Conservation (phyloP, 1,140 invertebrate genomes). For the Drosophila tani region DNA sequence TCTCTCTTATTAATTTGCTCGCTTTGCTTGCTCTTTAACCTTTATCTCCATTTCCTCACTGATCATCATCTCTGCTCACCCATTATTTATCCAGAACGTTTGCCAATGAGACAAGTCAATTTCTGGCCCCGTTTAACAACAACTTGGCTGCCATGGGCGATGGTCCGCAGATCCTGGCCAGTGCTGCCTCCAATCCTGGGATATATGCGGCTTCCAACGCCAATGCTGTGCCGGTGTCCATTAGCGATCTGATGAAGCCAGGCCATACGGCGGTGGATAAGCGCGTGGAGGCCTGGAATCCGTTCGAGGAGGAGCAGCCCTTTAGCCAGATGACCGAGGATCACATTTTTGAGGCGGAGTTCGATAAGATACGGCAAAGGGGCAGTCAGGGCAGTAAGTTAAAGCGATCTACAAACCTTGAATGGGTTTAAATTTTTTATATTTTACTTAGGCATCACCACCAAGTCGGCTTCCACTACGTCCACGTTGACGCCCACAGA, state of each 20-base stretch:
- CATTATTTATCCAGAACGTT: conserved; percentile 87
- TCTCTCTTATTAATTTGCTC: conserved; percentile 20
- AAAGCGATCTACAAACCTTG: neutral
- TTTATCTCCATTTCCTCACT: conserved; percentile 14
- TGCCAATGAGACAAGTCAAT: conserved; percentile 90
- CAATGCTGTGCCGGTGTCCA: conserved; percentile 61
- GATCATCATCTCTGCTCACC: conserved; percentile 26
- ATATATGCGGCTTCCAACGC: conserved; percentile 66
- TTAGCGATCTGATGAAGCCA: conserved; percentile 64
- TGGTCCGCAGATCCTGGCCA: conserved; percentile 58
- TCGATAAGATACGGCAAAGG: conserved; percentile 92
- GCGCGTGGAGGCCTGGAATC: conserved; percentile 90
- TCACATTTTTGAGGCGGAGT: conserved; percentile 94
- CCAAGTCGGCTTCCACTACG: conserved; percentile 80
- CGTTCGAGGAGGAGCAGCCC: conserved; percentile 91
- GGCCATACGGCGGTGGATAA: conserved; percentile 64
- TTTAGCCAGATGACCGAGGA: conserved; percentile 93
- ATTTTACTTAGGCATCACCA: conserved; percentile 69
- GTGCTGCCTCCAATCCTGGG: conserved; percentile 72
- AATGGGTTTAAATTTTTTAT: too few species aligned
- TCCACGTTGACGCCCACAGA: conserved; percentile 83
- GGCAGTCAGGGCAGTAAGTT: conserved; percentile 92
- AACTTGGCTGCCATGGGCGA: conserved; percentile 61
- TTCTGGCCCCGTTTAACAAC: conserved; percentile 90
- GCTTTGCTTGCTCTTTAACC: conserved; percentile 22